Evolutionary conservation across 2,113 vertebrate genomes (phyloP).

Genomic region (Cinclus cinclus): DNA sequence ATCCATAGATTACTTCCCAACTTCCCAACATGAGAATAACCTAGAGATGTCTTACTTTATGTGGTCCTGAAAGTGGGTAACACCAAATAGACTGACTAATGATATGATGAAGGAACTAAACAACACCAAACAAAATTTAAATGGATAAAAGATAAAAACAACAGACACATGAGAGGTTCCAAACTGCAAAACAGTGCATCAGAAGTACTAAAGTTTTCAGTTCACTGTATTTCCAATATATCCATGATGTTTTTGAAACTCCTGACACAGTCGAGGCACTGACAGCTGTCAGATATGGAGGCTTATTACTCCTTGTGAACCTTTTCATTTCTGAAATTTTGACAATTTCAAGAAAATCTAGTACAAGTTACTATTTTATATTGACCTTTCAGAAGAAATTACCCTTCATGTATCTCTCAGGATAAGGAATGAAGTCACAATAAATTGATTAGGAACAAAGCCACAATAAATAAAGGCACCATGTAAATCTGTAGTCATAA

Average conservation of each 20-base stretch:
- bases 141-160: not conserved
- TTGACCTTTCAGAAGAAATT: not conserved
- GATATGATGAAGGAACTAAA: not conserved
- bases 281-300: not conserved
- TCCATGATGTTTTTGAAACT: not conserved
- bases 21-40: not conserved
- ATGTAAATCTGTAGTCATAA: not conserved
- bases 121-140: not conserved
- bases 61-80: not conserved
- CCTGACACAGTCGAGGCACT: not conserved
- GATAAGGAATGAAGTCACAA: not conserved
- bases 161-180: not conserved
- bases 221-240: not conserved
- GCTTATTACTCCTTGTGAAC: not conserved
- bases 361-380: not conserved
- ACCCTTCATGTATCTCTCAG: fast-evolving
- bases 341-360: not conserved
- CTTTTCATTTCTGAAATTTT: not conserved
- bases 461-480: not conserved
- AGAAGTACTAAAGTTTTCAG: not conserved
- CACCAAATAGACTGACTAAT: not conserved
- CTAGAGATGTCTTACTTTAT: not conserved
- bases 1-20: not conserved
- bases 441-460: not conserved
- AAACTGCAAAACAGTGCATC: not conserved